Percentiles rank a stretch among this genome's conserved stretches.
Conservation (phyloP, 1,140 invertebrate genomes). For the Chrysomallon squamiferum region DNA sequence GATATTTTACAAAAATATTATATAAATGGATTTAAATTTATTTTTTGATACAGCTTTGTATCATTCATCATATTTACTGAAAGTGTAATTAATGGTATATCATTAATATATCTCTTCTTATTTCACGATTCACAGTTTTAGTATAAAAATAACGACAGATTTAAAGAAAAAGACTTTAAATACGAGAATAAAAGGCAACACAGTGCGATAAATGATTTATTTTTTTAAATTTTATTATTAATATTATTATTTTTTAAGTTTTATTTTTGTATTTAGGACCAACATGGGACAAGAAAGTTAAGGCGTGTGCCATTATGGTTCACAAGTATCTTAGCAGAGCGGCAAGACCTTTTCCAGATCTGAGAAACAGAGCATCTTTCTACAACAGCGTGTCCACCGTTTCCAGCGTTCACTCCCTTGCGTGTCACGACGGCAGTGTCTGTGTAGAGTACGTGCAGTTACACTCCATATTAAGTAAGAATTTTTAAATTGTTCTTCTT, state of each 20-base stretch:
- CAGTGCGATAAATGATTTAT: too few species aligned
- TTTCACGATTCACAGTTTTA: too few species aligned
- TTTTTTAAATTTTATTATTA: too few species aligned
- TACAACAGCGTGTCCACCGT: constrained; percentile 25
- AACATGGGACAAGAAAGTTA: constrained; percentile 23
- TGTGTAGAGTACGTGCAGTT: constrained; percentile 27
- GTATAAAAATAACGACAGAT: too few species aligned
- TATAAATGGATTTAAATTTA: too few species aligned
- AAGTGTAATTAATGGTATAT: too few species aligned
- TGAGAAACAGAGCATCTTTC: constrained; percentile 19
- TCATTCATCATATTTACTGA: too few species aligned
- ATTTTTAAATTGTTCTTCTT: not conserved
- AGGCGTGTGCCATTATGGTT: constrained; percentile 16
- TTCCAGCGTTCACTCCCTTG: constrained; percentile 20
- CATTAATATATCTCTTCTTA: too few species aligned
- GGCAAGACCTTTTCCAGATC: constrained; percentile 18
- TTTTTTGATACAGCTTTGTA: too few species aligned
- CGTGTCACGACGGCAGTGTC: constrained; percentile 17
- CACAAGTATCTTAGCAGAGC: constrained; percentile 19
- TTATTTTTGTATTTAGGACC: constrained; percentile 6
- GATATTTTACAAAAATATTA: too few species aligned
- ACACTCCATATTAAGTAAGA: constrained; percentile 27
- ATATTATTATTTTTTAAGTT: not conserved
- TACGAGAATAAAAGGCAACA: too few species aligned
- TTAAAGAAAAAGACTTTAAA: too few species aligned